Percentiles rank a stretch among this genome's conserved stretches.
phyloP scores from a whole-genome alignment of 2,113 vertebrate species.

The Equus quagga region DNA sequence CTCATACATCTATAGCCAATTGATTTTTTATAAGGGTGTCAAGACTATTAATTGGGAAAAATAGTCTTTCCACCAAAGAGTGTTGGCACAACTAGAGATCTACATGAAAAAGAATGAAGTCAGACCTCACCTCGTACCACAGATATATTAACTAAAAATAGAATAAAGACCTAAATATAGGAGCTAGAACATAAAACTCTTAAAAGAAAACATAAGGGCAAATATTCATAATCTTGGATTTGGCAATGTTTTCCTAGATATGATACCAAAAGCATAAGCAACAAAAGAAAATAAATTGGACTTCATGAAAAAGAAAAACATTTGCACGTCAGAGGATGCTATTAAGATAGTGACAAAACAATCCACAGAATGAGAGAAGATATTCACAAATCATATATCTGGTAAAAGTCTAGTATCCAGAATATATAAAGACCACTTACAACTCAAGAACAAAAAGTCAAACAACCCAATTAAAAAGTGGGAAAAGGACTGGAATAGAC shows the following conservation, averaged over 20 bases:
- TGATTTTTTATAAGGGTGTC: background rate
- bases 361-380: no score
- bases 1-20: background rate
- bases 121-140: background rate
- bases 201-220: background rate
- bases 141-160: background rate
- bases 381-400: background rate
- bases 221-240: no score
- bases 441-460: background rate
- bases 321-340: no score
- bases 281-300: no score
- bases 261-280: no score
- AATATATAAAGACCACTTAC: background rate
- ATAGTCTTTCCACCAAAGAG: background rate
- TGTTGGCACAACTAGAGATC: background rate
- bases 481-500: no score
- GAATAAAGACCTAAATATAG: background rate
- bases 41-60: background rate
- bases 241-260: no score
- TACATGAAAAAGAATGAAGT: background rate
- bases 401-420: background rate
- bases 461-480: background rate
- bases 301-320: no score
- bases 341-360: no score
- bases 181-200: background rate